Evolutionary conservation across 1,140 invertebrate genomes (phyloP).

Genomic region (Hylaeus anthracinus): DNA sequence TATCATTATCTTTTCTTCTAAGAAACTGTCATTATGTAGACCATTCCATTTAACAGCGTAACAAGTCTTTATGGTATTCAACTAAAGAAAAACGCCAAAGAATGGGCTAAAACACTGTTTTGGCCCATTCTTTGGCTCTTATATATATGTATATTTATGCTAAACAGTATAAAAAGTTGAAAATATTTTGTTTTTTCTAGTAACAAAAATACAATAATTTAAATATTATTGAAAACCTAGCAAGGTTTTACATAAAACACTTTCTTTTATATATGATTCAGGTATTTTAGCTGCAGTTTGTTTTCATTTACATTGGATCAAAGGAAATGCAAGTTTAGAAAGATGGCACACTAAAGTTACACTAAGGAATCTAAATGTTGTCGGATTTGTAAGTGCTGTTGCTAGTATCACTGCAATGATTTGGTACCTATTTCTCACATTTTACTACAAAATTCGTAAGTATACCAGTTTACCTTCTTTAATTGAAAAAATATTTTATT

Average conservation of each 20-base stretch:
- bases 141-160: neutral
- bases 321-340: constrained; percentile 53
- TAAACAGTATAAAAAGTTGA: neutral
- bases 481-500: neutral
- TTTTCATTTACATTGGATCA: constrained; percentile 63
- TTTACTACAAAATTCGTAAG: constrained; percentile 64
- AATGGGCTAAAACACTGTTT: too few species aligned
- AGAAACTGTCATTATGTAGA: too few species aligned
- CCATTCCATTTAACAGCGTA: too few species aligned
- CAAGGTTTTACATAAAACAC: neutral
- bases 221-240: too few species aligned
- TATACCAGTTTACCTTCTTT: constrained; percentile 16
- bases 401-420: constrained; percentile 47
- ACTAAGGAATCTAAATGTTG: constrained; percentile 48
- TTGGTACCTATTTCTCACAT: constrained; percentile 66
- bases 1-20: too few species aligned
- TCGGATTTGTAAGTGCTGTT: constrained; percentile 61
- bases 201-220: too few species aligned
- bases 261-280: neutral
- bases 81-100: too few species aligned
- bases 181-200: neutral
- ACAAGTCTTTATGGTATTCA: too few species aligned
- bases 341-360: constrained; percentile 58
- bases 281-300: constrained; percentile 57
- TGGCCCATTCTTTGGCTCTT: neutral